A percentile compares a stretch with the other conserved stretches of the same genome.
Evolutionary conservation across 2,797 vertebrate species (phyloP).

Genomic region (Cuculus canorus): DNA sequence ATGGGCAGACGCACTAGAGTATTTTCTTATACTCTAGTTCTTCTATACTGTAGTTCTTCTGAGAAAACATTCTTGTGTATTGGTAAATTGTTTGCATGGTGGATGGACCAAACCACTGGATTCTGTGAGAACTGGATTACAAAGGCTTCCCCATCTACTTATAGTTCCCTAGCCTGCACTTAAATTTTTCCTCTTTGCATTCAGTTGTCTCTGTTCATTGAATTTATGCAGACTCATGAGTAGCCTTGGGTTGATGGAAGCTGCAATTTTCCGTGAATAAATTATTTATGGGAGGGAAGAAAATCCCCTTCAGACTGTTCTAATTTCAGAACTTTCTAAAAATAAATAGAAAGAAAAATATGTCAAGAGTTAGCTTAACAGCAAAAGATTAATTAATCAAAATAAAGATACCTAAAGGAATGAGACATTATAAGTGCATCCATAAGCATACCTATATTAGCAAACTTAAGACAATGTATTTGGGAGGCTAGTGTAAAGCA

Average conservation of each 20-base stretch:
- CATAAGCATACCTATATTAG: not conserved
- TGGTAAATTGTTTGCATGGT: not conserved
- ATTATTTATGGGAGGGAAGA: not conserved
- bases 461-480: not conserved
- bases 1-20: not conserved
- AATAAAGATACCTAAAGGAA: not conserved
- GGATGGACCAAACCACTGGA: not conserved
- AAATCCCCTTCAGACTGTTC: not conserved
- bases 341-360: not conserved
- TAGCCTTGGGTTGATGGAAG: not conserved
- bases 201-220: not conserved
- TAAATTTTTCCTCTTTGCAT: not conserved
- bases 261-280: not conserved
- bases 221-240: not conserved
- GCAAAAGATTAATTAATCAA: not conserved
- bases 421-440: not conserved
- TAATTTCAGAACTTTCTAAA: not conserved
- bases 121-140: not conserved
- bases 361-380: not conserved
- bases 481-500: not conserved
- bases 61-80: not conserved
- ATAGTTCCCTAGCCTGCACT: not conserved
- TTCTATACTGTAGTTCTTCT: not conserved
- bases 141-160: not conserved
- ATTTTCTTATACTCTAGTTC: not conserved